These are phyloP conservation scores for Paracentrotus lividus DNA, from an alignment of 53 echinoderm and acorn worm species.

Conservation along the genomic window DNA sequence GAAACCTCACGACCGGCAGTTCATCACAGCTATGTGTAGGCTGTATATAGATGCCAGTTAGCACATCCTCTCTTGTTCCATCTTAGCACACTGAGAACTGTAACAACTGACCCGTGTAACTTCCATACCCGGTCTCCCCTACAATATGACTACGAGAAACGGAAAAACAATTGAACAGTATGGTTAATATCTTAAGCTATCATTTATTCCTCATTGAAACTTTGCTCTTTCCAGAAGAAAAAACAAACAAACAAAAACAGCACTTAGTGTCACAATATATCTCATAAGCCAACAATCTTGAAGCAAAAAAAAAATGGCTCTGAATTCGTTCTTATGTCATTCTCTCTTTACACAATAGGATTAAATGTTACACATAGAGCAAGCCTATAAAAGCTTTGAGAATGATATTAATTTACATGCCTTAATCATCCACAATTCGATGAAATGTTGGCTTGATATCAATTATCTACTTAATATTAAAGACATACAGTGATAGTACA, in stretches of 20 bases:
- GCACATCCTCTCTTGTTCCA: too few species aligned
- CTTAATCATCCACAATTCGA: not conserved
- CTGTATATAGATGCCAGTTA: too few species aligned
- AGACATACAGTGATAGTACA: conserved; percentile 66
- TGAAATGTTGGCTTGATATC: not conserved
- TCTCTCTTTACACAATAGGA: conserved; percentile 52
- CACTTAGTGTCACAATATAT: conserved; percentile 74
- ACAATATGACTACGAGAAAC: too few species aligned
- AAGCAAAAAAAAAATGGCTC: conserved; percentile 65
- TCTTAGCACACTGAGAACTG: too few species aligned
- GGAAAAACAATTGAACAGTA: not conserved
- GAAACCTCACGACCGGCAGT: too few species aligned
- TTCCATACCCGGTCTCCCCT: too few species aligned
- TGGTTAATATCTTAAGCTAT: conserved; percentile 64
- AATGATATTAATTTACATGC: conserved; percentile 39
- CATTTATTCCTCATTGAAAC: conserved; percentile 68
- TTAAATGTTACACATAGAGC: conserved; percentile 38
- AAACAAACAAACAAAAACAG: conserved; percentile 54
- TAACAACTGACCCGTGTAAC: too few species aligned
- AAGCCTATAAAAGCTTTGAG: conserved; percentile 58
- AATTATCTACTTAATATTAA: conserved; percentile 31
- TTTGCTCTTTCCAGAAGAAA: conserved; percentile 58
- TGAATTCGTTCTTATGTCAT: not conserved
- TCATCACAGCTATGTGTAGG: too few species aligned
- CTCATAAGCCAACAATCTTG: conserved; percentile 58